Conservation (phyloP, 2,888 invertebrate species). For the Cerceris rybyensis region DNA sequence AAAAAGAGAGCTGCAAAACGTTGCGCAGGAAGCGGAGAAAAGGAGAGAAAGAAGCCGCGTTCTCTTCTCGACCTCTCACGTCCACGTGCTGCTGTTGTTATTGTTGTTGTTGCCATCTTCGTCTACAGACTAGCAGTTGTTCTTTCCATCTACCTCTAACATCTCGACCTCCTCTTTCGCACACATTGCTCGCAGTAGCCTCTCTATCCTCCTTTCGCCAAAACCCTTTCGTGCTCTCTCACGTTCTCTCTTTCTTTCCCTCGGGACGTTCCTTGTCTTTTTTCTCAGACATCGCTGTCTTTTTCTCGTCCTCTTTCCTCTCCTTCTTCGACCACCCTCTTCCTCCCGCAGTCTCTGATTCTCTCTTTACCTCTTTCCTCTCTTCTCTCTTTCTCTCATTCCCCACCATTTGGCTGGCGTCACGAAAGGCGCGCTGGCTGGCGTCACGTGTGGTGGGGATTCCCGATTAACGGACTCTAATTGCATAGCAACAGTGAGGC, state of each 20-base stretch:
- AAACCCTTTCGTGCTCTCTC: not conserved
- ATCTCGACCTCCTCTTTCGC: conserved; percentile 14
- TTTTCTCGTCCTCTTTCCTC: conserved; percentile 17
- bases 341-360: conserved; percentile 1
- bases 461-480: conserved; percentile 80
- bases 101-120: conserved; percentile 75
- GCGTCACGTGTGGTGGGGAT: conserved; percentile 64
- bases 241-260: conserved; percentile 10
- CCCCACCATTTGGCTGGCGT: conserved; percentile 7
- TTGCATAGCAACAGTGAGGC: conserved; percentile 80
- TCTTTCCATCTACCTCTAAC: conserved; percentile 32
- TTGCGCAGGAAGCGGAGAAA: not conserved
- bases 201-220: conserved; percentile 6
- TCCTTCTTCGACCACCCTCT: not conserved
- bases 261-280: too few species aligned
- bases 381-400: conserved; percentile 4
- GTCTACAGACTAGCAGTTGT: conserved; percentile 49
- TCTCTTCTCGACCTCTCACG: conserved; percentile 39
- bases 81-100: conserved; percentile 77
- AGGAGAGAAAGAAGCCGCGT: conserved; percentile 10
- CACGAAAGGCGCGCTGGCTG: conserved; percentile 10
- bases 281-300: too few species aligned
- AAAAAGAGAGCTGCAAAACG: conserved; percentile 30
- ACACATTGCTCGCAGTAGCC: conserved; percentile 5
- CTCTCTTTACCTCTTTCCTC: not conserved